A percentile compares a stretch with the other conserved stretches of the same genome.
Evolutionary conservation across 2,113 vertebrate genomes (phyloP).

Genomic region (Prionailurus bengalensis): DNA sequence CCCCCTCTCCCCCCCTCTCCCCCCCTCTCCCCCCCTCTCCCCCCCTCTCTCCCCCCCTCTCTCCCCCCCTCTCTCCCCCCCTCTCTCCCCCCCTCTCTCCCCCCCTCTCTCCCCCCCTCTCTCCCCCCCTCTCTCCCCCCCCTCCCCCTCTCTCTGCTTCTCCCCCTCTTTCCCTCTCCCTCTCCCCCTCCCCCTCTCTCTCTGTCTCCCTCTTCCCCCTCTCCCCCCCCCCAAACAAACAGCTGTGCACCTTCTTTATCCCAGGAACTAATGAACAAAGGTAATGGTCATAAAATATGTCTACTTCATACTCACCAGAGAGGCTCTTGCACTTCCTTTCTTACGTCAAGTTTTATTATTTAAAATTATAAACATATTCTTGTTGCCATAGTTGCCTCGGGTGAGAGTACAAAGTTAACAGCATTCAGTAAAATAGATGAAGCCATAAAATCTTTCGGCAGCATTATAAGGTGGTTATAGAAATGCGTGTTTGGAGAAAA

Average conservation of each 20-base stretch:
- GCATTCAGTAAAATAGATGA: slow-evolving; percentile 55
- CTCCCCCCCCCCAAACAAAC: not conserved
- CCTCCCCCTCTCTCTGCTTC: no score
- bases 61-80: no score
- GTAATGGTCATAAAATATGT: slow-evolving; percentile 56
- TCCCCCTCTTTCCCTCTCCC: no score
- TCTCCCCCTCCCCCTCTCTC: no score
- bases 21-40: no score
- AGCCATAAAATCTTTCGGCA: slow-evolving; percentile 58
- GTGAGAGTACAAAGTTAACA: slow-evolving; percentile 65
- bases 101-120: no score
- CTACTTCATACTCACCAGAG: slow-evolving; percentile 21
- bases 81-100: accelerated
- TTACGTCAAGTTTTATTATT: slow-evolving; percentile 58
- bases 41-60: no score
- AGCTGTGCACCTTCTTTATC: not conserved
- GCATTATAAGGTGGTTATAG: slow-evolving; percentile 59
- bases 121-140: no score
- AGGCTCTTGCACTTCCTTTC: not conserved
- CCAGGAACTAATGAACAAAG: slow-evolving; percentile 43
- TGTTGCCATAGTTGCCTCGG: slow-evolving; percentile 13
- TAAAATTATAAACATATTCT: slow-evolving; percentile 50
- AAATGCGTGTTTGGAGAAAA: slow-evolving; percentile 6
- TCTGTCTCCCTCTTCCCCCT: no score
- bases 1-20: no score